These are phyloP conservation scores for Dromaius novaehollandiae DNA, from an alignment of 2,113 vertebrate species.

Conservation along the genomic window DNA sequence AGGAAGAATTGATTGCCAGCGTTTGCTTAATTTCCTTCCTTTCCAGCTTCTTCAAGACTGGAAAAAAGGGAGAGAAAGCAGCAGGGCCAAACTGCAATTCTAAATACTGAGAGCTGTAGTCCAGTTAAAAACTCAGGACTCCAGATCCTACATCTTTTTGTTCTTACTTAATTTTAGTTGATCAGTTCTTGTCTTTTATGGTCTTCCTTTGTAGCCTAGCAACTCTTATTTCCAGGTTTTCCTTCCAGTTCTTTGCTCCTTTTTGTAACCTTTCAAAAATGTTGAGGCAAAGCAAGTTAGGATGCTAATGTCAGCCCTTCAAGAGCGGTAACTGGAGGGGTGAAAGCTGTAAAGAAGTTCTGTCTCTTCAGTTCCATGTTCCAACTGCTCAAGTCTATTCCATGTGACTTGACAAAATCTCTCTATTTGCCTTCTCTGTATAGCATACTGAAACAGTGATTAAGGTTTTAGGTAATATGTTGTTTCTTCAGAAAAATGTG, in stretches of 20 bases:
- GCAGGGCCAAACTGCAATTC: background rate
- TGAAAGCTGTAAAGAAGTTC: background rate
- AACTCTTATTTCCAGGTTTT: background rate
- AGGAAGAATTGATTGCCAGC: background rate
- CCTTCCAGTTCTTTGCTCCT: background rate
- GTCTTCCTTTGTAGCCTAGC: background rate
- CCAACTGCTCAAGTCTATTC: background rate
- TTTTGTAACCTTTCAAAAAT: background rate
- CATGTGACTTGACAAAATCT: background rate
- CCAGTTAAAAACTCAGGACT: background rate
- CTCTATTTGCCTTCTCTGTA: slow-evolving; percentile 7
- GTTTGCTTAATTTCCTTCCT: background rate
- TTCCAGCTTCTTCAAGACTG: background rate
- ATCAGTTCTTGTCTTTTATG: background rate
- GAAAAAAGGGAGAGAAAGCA: background rate
- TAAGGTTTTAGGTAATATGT: background rate
- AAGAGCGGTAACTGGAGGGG: background rate
- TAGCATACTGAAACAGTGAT: background rate
- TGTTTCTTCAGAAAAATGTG: background rate
- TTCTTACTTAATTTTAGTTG: background rate
- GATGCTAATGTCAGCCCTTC: background rate
- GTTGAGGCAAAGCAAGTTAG: background rate
- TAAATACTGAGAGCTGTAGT: background rate
- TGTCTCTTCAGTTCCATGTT: background rate
- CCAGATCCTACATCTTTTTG: background rate